phyloP scores from a whole-genome alignment of 2,113 vertebrate species.

The Hemicordylus capensis region DNA sequence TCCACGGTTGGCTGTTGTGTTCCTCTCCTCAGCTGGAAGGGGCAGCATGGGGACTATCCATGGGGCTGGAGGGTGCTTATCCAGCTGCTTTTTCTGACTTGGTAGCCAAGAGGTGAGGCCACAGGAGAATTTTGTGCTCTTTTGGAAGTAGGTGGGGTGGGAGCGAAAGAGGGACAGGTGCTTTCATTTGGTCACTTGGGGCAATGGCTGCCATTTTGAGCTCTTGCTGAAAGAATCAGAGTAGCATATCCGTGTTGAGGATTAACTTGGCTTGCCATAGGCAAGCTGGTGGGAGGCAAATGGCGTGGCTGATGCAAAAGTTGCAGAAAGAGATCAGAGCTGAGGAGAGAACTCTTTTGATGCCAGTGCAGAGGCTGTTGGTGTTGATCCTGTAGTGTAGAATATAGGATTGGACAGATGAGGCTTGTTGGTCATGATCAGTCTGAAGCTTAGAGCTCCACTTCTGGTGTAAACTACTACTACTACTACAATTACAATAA shows the following conservation, averaged over 20 bases:
- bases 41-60: background rate
- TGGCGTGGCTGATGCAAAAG: background rate
- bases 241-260: background rate
- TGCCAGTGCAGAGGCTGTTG: background rate
- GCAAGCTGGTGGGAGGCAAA: background rate
- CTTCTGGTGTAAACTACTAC: background rate
- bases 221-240: background rate
- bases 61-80: background rate
- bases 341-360: background rate
- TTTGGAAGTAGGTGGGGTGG: background rate
- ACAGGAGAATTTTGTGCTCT: background rate
- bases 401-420: background rate
- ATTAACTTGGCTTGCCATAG: background rate
- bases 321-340: background rate
- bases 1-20: background rate
- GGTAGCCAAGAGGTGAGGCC: background rate
- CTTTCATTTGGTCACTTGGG: too few species aligned
- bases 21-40: background rate
- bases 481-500: too few species aligned
- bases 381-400: background rate
- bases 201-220: background rate
- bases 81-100: background rate
- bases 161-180: background rate
- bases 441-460: background rate
- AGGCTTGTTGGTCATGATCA: too few species aligned